Conservation (phyloP, 2,797 vertebrate species). For the Ctenosaura bakeri region DNA sequence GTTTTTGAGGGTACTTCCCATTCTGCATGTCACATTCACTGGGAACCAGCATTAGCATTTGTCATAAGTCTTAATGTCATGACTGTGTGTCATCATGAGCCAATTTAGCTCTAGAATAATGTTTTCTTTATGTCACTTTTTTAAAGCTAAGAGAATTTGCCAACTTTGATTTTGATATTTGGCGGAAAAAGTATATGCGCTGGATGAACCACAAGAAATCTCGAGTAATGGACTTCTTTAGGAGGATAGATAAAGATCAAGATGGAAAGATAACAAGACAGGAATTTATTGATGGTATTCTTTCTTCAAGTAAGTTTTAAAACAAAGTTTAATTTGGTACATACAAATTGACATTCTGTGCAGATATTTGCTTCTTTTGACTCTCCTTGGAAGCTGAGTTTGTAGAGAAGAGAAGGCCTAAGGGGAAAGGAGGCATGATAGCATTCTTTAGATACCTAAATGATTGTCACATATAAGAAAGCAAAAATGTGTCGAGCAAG, state of each 20-base stretch:
- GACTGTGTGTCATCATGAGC: neutral
- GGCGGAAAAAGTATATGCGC: constrained; percentile 99
- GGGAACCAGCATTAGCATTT: neutral
- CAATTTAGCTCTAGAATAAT: neutral
- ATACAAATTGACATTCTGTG: neutral
- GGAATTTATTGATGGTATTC: constrained; percentile 98
- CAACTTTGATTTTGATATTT: constrained; percentile 99
- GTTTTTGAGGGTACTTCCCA: neutral
- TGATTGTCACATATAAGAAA: neutral
- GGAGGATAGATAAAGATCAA: constrained; percentile 99
- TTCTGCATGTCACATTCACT: neutral
- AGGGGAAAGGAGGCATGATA: neutral
- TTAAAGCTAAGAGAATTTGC: constrained; percentile 95
- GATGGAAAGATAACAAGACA: constrained; percentile 98
- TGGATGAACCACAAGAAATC: constrained; percentile 99
- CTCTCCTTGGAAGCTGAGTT: neutral
- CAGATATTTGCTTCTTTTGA: neutral
- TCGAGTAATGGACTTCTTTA: constrained; percentile 99
- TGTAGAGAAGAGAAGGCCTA: neutral
- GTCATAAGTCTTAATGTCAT: neutral
- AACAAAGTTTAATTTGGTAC: constrained; percentile 11
- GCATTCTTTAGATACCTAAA: neutral
- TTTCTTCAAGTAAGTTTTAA: constrained; percentile 94
- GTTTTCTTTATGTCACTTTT: constrained; percentile 42
- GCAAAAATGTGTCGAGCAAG: neutral